These are phyloP conservation scores for Lepidurus packardi DNA, from an alignment of 1,140 invertebrate species.

Conservation along the genomic window DNA sequence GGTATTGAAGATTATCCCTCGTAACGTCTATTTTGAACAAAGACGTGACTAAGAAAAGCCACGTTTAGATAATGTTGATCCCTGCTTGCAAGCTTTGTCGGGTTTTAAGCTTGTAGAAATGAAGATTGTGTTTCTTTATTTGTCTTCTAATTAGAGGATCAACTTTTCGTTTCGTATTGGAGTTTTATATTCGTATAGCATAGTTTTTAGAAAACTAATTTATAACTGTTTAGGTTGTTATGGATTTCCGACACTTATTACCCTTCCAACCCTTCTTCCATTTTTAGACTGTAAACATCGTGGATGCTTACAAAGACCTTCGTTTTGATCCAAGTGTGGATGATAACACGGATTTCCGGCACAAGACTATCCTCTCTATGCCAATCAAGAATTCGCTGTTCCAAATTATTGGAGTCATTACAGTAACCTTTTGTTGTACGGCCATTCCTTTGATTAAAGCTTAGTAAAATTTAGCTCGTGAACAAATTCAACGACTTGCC, in stretches of 20 bases:
- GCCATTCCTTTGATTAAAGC: slow-evolving; percentile 4
- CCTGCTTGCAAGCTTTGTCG: too few relatives aligned
- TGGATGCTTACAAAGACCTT: slow-evolving; percentile 83
- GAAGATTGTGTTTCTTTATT: too few relatives aligned
- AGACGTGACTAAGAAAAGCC: too few relatives aligned
- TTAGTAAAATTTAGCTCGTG: slow-evolving; percentile 57
- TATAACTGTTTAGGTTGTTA: too few relatives aligned
- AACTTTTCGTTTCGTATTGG: too few relatives aligned
- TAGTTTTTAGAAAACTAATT: too few relatives aligned
- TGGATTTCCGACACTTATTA: neutral
- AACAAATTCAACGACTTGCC: slow-evolving; percentile 85
- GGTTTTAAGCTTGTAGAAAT: too few relatives aligned
- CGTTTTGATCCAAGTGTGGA: slow-evolving; percentile 85
- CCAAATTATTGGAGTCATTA: slow-evolving; percentile 88
- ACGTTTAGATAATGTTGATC: too few relatives aligned
- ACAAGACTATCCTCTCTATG: slow-evolving; percentile 83
- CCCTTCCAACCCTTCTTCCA: slow-evolving; percentile 23
- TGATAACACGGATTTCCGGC: slow-evolving; percentile 66
- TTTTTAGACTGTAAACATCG: slow-evolving; percentile 73
- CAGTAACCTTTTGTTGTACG: slow-evolving; percentile 47
- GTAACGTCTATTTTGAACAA: too few relatives aligned
- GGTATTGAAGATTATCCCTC: too few relatives aligned
- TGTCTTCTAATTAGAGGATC: too few relatives aligned
- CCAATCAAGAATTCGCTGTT: slow-evolving; percentile 82
- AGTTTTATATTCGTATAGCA: too few relatives aligned